These are phyloP conservation scores for Aspidiotus destructor DNA, from an alignment of 2,888 invertebrate species.

Conservation along the genomic window DNA sequence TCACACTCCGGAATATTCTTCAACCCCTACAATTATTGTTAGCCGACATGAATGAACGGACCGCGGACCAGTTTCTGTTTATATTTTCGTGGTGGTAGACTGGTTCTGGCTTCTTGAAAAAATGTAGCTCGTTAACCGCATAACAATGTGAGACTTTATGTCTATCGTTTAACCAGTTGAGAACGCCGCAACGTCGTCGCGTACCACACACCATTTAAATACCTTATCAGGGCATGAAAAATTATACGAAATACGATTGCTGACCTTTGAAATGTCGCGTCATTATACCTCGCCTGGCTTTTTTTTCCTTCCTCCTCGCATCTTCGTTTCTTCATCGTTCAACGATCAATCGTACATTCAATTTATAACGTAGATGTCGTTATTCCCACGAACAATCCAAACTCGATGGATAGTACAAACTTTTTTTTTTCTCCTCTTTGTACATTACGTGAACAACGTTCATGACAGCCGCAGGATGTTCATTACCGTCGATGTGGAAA, in stretches of 20 bases:
- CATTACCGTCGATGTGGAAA: constrained; percentile 30
- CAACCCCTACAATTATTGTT: too few species aligned
- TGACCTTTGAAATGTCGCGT: constrained; percentile 11
- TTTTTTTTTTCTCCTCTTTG: constrained; percentile 13
- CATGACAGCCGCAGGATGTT: constrained; percentile 29
- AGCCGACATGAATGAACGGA: too few species aligned
- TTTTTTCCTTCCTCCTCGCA: neutral
- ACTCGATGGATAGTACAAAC: constrained; percentile 3
- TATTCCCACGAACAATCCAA: constrained; percentile 24
- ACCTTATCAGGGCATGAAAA: constrained; percentile 7
- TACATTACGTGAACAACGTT: constrained; percentile 19
- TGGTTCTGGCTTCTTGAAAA: too few species aligned
- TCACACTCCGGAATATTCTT: too few species aligned
- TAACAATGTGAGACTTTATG: too few species aligned
- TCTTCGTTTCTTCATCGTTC: neutral
- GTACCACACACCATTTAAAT: too few species aligned
- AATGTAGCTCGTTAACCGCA: too few species aligned
- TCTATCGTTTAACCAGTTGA: too few species aligned
- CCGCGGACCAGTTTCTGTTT: too few species aligned
- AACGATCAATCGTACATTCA: constrained; percentile 9
- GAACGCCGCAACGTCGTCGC: too few species aligned
- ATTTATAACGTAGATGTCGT: neutral
- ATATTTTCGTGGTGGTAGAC: too few species aligned
- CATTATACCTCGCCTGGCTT: neutral
- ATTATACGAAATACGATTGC: neutral